Percentiles rank a stretch among this genome's conserved stretches.
phyloP scores from a whole-genome alignment of 2,797 vertebrate species.

The Cephalopachus bancanus region DNA sequence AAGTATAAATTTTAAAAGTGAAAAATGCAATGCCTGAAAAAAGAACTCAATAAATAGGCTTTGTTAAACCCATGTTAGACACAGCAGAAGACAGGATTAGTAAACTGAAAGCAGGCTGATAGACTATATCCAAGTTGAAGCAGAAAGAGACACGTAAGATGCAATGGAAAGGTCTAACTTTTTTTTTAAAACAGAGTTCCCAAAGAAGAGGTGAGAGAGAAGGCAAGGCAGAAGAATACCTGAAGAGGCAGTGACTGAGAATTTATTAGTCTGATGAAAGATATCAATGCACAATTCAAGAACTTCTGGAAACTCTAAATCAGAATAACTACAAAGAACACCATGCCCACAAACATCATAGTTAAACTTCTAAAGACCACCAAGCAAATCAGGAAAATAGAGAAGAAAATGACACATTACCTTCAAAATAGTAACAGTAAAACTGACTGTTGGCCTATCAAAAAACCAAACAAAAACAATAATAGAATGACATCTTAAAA shows the following conservation, averaged over 20 bases:
- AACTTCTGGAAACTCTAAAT: not conserved
- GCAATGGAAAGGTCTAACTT: not conserved
- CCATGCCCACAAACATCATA: not conserved
- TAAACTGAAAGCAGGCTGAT: not conserved
- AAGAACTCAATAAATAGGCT: constrained; percentile 30
- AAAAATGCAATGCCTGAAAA: constrained; percentile 50
- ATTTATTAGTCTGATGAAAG: not conserved
- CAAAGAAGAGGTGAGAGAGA: not conserved
- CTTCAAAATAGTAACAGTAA: not conserved
- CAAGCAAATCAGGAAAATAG: not conserved
- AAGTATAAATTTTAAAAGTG: constrained; percentile 3
- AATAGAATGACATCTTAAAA: not conserved
- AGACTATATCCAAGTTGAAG: not conserved
- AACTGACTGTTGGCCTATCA: not conserved
- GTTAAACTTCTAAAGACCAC: not conserved
- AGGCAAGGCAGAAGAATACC: not conserved
- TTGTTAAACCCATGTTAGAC: not conserved
- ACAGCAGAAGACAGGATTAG: not conserved
- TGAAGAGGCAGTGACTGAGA: constrained; percentile 11
- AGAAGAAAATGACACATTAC: not conserved
- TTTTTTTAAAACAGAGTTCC: not conserved
- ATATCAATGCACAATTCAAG: not conserved
- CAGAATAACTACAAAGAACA: constrained; percentile 13
- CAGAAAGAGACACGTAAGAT: not conserved
- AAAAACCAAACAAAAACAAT: not conserved